Evolutionary conservation across 2,888 invertebrate genomes (phyloP), one percentile per base, ranked within the genome.

Genomic region (Habroteleia sp.): DNA sequence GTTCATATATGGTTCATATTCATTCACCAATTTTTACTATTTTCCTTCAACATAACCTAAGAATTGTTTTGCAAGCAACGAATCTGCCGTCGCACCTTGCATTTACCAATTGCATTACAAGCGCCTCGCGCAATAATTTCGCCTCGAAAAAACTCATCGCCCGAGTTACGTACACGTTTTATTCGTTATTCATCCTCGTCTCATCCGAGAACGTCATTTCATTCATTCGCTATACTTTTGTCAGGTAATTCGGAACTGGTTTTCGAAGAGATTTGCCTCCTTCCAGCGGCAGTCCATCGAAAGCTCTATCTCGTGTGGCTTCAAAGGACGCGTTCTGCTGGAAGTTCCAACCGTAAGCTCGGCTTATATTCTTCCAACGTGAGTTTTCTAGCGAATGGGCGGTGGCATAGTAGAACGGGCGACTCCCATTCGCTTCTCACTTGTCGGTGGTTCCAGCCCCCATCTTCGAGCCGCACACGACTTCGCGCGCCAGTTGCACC

Each of bases 351-450:
- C 71, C 48, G 60, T 50, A 63, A 75, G 41, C 66, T 50, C 66
- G 50, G 73, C 63, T 75, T 73, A 71, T 68, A 69, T 71, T 75
- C 69, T 73, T 69, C 62, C 62, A 73, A 56, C 71, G 41, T 46
- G 66, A 66, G 73, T 68, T 77, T 78, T 65, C 77, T 78, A 74
- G 77, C 75, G 63, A 80, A 86, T 86, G 86, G 86, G 86, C 86
- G 86, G 86, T 82, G 87, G 85, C 84, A 83, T 80, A 79, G 81
- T 77, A 71, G 79, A 79, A 79, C 80, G 80, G 83, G 77, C 82
- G 81, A 80, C 81, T 84, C 84, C 84, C 83, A 84, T 85, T 86
- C 84, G 87, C 84, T 81, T 83, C 81, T 80, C 81, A 79, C 82
- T 83, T 81, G 80, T 85, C 84, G 63, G 68, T 68, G 63, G 68